Evolutionary conservation across 2,888 invertebrate genomes (phyloP), one percentile per base, ranked within the genome.

Genomic region (Drosophila testacea): DNA sequence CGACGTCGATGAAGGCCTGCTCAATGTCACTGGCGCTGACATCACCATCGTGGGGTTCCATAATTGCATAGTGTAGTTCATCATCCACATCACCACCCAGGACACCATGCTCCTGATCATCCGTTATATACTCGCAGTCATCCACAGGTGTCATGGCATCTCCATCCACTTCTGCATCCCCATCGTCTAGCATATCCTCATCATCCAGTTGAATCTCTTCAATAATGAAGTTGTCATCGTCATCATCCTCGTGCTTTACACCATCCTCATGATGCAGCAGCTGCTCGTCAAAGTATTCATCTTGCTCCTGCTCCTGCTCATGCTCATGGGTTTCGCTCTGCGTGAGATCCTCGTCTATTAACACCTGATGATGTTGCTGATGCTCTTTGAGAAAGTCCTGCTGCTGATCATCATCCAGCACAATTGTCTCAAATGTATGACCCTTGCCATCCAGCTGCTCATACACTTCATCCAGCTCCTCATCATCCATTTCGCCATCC

Each of bases 151-250:
- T 77, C 67, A 83, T 79, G 2, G 78, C 82, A 61, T 90, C 90
- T 0, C 72, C 90, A 4, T 78, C 77, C 0, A 72, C 54, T 0
- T 79, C 79, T 0, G 44, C 74, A 32, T 89, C 91, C 1, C 61
- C 76, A 54, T 91, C 91, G 13, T 91, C 91, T 1, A 90, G 77
- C 80, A 91, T 77, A n/a, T 88, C 88, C 22, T 91, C 91, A 10
- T 90, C 91, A 34, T 91, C 90, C 56, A 91, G 79, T 41, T 91
- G 91, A 10, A 91, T 90, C 55, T 91, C 91, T 61, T 91, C 91
- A 36, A 91, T 92, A 30, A 92, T 90, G 13, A 91, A 90, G 41
- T 84, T 85, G 22, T 86, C 85, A 5, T 83, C 83, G n/a, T 88
- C 90, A 4, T 86, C 86, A 4, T 90, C 90, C n/a, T 90, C 88